Conservation (phyloP, 2,888 invertebrate genomes). For the Argyresthia goedartella region DNA sequence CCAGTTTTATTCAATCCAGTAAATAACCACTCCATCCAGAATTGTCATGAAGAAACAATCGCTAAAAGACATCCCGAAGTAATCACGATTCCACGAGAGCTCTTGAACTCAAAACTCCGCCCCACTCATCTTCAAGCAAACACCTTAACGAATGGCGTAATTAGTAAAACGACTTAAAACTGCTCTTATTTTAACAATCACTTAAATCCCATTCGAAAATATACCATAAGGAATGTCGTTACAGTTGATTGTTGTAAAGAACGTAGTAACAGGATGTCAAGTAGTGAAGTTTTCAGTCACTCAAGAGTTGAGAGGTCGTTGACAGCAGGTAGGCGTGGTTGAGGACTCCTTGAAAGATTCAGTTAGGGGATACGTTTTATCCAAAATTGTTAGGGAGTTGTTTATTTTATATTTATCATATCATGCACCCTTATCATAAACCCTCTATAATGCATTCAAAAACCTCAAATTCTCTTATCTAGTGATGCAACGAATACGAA, state of each 20-base stretch:
- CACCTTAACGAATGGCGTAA: neutral
- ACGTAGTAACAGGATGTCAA: neutral
- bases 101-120: constrained; percentile 24
- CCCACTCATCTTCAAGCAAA: constrained; percentile 18
- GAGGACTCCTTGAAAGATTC: neutral
- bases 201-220: neutral
- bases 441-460: no score
- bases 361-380: no score
- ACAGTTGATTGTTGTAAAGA: neutral
- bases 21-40: no score
- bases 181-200: neutral
- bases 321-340: neutral
- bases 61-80: no score
- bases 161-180: neutral
- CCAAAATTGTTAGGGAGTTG: no score
- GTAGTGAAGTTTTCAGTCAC: neutral
- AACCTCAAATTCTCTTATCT: no score
- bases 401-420: no score
- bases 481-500: no score
- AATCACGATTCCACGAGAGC: no score
- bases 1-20: no score
- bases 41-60: no score
- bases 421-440: no score
- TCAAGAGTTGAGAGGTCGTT: neutral
- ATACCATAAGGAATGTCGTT: neutral